Evolutionary conservation across 2,888 invertebrate genomes (phyloP).

Genomic region (Temnothorax ravouxi): DNA sequence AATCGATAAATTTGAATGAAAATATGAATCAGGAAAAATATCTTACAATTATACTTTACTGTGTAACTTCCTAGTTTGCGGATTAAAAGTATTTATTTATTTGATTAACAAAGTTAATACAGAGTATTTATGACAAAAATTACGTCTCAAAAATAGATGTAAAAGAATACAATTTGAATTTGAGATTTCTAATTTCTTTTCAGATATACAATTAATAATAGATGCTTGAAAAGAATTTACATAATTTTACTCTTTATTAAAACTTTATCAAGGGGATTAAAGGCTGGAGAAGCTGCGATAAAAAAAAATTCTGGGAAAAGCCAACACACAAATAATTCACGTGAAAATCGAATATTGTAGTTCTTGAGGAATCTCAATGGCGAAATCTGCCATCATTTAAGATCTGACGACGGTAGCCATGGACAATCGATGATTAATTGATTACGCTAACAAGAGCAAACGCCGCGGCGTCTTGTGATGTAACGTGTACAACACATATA

Average conservation of each 20-base stretch:
- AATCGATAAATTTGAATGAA: too few species aligned
- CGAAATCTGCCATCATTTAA: background rate
- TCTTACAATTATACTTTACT: too few species aligned
- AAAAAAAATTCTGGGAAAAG: background rate
- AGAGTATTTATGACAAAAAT: too few species aligned
- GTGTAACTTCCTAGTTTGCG: too few species aligned
- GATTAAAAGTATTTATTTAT: too few species aligned
- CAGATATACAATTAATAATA: too few species aligned
- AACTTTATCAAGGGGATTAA: background rate
- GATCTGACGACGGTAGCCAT: background rate
- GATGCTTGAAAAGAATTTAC: background rate
- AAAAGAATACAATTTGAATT: too few species aligned
- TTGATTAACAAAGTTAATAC: too few species aligned
- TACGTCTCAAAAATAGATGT: too few species aligned
- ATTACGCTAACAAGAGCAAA: constrained; percentile 8
- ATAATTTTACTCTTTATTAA: background rate
- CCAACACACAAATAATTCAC: background rate
- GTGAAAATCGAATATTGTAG: background rate
- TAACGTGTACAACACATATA: background rate
- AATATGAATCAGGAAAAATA: too few species aligned
- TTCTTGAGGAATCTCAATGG: background rate
- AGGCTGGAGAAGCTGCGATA: background rate
- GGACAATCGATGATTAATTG: constrained; percentile 15
- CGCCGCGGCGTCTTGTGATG: background rate
- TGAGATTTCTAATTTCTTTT: background rate